Evolutionary conservation across 1,140 invertebrate genomes (phyloP).

Genomic region (Pogonognathellus flavescens): DNA sequence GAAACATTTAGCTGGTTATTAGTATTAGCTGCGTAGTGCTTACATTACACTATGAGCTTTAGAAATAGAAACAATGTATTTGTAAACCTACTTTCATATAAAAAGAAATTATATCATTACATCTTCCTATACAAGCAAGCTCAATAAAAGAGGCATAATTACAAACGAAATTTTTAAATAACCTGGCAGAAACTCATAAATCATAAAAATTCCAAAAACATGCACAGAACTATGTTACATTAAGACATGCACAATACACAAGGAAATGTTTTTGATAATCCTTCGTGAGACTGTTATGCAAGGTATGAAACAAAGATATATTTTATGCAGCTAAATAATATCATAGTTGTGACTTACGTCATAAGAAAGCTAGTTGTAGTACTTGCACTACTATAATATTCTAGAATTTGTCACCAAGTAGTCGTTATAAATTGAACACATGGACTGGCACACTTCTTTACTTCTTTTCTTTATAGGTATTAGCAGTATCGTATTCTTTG

Average conservation of each 20-base stretch:
- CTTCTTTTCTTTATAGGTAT: neutral
- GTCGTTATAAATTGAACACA: constrained; percentile 23
- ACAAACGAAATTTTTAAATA: constrained; percentile 8
- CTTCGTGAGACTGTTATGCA: constrained; percentile 4
- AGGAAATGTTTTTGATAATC: constrained; percentile 12
- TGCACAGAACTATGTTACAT: neutral
- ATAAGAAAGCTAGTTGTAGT: constrained; percentile 1
- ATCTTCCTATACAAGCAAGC: too few relatives aligned
- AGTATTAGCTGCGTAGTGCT: neutral
- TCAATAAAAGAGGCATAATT: too few relatives aligned
- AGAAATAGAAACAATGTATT: neutral
- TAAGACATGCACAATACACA: neutral
- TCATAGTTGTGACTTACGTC: neutral
- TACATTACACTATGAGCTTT: neutral
- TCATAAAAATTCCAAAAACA: neutral
- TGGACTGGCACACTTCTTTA: constrained; percentile 36
- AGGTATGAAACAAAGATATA: neutral
- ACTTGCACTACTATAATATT: neutral
- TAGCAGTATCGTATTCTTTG: too few relatives aligned
- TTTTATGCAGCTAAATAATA: neutral
- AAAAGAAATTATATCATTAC: too few relatives aligned
- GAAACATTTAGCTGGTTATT: too few relatives aligned
- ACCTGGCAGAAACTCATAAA: neutral
- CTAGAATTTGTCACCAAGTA: constrained; percentile 23
- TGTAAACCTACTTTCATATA: constrained; percentile 22